Conservation (phyloP, 2,113 vertebrate genomes). For the Anguilla japonica region DNA sequence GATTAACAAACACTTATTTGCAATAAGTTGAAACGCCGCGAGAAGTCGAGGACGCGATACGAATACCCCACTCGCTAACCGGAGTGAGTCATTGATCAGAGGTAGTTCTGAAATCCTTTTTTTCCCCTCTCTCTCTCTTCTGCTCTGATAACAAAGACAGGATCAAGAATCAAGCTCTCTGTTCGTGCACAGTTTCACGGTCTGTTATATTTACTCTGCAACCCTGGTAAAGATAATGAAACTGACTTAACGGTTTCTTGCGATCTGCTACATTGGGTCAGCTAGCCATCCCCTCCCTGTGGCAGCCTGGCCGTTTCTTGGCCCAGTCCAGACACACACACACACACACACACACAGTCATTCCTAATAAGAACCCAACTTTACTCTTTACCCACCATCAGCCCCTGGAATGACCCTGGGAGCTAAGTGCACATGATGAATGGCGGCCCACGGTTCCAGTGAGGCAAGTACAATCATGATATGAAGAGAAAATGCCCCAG, state of each 20-base stretch:
- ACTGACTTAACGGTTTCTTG: neutral
- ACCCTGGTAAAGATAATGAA: neutral
- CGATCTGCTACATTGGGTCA: neutral
- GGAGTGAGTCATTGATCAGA: slow-evolving; percentile 40
- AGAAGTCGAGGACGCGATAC: slow-evolving; percentile 22
- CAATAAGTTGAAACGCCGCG: slow-evolving; percentile 37
- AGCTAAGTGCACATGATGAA: neutral
- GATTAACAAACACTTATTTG: slow-evolving; percentile 59
- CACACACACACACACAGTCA: no score
- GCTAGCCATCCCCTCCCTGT: neutral
- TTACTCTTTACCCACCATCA: neutral
- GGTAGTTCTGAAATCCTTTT: neutral
- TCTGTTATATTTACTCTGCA: neutral
- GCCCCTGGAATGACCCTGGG: neutral
- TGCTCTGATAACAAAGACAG: slow-evolving; percentile 12
- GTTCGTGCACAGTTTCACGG: neutral
- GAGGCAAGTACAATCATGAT: no score
- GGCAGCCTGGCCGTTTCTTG: no score
- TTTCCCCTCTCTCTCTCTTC: neutral
- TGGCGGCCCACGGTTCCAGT: neutral
- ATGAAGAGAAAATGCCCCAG: no score
- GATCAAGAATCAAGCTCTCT: neutral
- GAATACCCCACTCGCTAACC: slow-evolving; percentile 25
- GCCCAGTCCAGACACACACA: neutral
- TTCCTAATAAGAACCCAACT: neutral